Evolutionary conservation across 1,140 invertebrate genomes (phyloP).

Genomic region (Anastrepha obliqua): DNA sequence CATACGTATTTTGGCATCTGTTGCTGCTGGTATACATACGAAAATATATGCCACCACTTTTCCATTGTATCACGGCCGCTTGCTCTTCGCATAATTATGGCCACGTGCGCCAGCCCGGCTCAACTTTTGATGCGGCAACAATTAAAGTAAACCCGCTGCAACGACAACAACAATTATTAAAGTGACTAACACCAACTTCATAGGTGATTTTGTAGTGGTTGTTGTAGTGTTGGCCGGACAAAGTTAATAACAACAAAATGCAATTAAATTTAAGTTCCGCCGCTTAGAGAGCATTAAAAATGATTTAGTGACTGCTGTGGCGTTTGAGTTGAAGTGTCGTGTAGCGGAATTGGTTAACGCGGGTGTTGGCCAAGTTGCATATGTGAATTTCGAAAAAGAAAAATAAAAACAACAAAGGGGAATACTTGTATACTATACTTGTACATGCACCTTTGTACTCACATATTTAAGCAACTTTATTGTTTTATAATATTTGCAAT

Average conservation of each 20-base stretch:
- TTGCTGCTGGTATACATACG: neutral
- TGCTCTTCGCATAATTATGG: conserved; percentile 52
- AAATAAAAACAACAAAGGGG: neutral
- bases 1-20: conserved; percentile 10
- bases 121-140: conserved; percentile 35
- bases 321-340: neutral
- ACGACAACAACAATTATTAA: conserved; percentile 32
- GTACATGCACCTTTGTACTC: too few relatives aligned
- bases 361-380: conserved; percentile 23
- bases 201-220: neutral
- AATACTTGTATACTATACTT: too few relatives aligned
- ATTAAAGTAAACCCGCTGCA: conserved; percentile 10
- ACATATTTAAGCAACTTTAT: too few relatives aligned
- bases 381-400: neutral
- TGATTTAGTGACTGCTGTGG: conserved; percentile 32
- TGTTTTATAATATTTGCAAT: neutral
- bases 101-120: conserved; percentile 24
- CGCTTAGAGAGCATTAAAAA: conserved; percentile 32
- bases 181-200: conserved; percentile 16
- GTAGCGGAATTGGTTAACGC: neutral
- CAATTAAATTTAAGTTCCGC: conserved; percentile 33
- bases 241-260: neutral
- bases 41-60: conserved; percentile 5
- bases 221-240: neutral
- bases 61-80: neutral